Percentiles rank a stretch among this genome's conserved stretches.
Evolutionary conservation across 2,113 vertebrate species (phyloP).

Genomic region (Gnathonemus longibarbis): DNA sequence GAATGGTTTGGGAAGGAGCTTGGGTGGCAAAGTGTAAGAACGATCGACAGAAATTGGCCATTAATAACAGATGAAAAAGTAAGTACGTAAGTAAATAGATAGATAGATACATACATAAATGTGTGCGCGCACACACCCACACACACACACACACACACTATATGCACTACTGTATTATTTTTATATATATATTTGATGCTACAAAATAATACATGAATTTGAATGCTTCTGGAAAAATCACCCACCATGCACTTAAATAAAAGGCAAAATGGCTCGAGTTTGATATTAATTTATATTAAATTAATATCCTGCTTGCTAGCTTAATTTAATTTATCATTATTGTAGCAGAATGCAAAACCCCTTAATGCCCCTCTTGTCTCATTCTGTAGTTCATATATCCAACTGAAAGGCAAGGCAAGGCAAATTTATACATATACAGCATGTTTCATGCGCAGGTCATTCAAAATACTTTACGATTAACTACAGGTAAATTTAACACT

Average conservation of each 20-base stretch:
- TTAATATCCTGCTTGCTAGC: background rate
- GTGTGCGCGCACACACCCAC: background rate
- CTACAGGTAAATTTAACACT: background rate
- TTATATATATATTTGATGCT: background rate
- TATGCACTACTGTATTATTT: background rate
- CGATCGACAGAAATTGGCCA: background rate
- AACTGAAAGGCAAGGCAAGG: background rate
- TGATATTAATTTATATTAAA: background rate
- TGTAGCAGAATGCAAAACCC: background rate
- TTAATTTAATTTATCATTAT: background rate
- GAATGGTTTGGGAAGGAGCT: background rate
- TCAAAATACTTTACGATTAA: background rate
- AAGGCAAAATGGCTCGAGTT: background rate
- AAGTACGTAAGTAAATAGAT: background rate
- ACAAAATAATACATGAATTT: background rate
- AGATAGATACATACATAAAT: background rate
- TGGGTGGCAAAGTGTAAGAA: background rate
- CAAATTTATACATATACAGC: background rate
- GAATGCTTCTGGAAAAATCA: background rate
- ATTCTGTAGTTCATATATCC: background rate
- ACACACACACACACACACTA: background rate
- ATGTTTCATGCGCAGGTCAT: background rate
- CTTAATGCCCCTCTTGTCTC: background rate
- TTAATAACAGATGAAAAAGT: background rate
- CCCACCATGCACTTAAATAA: background rate